These are phyloP conservation scores for Hafferia zeledoni DNA, from an alignment of 2,797 vertebrate genomes.

Conservation along the genomic window DNA sequence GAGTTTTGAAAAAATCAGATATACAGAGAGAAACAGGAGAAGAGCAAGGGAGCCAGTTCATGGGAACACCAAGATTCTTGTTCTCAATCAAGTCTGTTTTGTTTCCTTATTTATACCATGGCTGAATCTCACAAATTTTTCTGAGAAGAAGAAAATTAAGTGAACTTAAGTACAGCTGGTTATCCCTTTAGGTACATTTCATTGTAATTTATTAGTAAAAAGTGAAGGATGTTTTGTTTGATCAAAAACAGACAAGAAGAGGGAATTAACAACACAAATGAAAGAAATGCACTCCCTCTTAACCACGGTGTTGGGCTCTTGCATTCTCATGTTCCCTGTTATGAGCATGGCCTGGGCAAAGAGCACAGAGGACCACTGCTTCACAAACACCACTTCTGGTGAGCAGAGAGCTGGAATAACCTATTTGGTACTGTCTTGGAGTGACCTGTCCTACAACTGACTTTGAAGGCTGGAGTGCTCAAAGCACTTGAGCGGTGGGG, in stretches of 20 bases:
- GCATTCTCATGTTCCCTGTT: background rate
- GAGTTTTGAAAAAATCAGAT: background rate
- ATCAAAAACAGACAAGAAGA: constrained; percentile 14
- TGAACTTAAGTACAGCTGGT: constrained; percentile 18
- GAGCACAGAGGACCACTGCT: background rate
- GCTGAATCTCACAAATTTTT: background rate
- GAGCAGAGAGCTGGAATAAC: background rate
- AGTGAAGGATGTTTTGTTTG: constrained; percentile 5
- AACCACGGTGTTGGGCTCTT: background rate
- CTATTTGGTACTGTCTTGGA: background rate
- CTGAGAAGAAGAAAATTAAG: constrained; percentile 1
- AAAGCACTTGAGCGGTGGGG: background rate
- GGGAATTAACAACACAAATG: background rate
- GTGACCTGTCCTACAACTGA: background rate
- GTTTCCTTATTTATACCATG: background rate
- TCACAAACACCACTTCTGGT: background rate
- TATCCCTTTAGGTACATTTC: background rate
- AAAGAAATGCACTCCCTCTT: background rate
- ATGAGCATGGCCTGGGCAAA: background rate
- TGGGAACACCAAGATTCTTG: background rate
- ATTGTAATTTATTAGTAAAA: background rate
- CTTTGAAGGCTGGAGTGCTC: background rate
- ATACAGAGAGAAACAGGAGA: background rate
- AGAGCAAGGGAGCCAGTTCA: background rate
- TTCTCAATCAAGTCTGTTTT: background rate